Conservation (phyloP, 2,888 invertebrate species). For the Synergus itoensis region DNA sequence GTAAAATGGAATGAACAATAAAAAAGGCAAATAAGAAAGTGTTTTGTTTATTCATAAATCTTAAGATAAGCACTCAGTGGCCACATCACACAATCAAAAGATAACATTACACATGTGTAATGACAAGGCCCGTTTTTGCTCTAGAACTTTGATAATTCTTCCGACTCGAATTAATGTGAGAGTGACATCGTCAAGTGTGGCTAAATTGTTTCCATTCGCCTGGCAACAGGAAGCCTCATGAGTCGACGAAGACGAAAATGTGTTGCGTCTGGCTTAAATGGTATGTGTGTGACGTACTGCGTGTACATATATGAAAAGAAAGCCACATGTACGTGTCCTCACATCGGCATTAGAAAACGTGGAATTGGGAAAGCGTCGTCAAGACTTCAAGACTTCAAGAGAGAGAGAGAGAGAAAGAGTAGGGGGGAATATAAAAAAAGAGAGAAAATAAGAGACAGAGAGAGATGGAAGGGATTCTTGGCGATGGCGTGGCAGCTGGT, state of each 20-base stretch:
- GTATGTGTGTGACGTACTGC: constrained; percentile 5
- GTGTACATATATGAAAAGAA: not conserved
- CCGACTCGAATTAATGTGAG: constrained; percentile 35
- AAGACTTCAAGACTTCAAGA: constrained; percentile 50
- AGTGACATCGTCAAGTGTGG: constrained; percentile 36
- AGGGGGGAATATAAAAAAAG: constrained; percentile 44
- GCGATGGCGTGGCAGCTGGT: constrained; percentile 63
- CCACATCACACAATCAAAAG: constrained; percentile 9
- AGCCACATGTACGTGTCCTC: constrained; percentile 3
- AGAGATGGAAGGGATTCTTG: constrained; percentile 55
- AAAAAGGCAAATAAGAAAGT: not conserved
- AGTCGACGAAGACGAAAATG: constrained; percentile 39
- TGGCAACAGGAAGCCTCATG: constrained; percentile 40
- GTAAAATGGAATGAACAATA: too few species aligned
- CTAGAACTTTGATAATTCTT: constrained; percentile 39
- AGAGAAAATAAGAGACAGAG: constrained; percentile 33
- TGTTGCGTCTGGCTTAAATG: constrained; percentile 1
- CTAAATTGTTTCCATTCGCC: constrained; percentile 41
- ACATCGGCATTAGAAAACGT: constrained; percentile 52
- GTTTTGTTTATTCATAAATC: not conserved
- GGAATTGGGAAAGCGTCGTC: constrained; percentile 58
- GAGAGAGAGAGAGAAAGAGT: constrained; percentile 54
- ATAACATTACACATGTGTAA: constrained; percentile 30
- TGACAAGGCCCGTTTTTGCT: constrained; percentile 30
- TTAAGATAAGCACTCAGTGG: constrained; percentile 7